These are phyloP conservation scores for Drosophila hydei DNA, from an alignment of 1,140 invertebrate species.

Conservation along the genomic window DNA sequence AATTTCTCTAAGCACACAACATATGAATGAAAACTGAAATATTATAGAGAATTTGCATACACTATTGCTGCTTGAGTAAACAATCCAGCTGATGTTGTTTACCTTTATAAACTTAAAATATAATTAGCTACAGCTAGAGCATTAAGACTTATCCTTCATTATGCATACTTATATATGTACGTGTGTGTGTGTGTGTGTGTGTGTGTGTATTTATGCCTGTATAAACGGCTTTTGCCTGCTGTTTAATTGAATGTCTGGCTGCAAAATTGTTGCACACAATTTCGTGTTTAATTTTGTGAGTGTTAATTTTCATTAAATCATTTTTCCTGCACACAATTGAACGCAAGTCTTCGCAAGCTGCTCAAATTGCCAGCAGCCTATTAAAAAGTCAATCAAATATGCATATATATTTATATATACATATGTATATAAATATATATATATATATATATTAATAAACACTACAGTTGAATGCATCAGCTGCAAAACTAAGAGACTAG, in stretches of 20 bases:
- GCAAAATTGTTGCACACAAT: slow-evolving; percentile 41
- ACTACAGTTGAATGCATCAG: no score
- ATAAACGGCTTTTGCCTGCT: slow-evolving; percentile 7
- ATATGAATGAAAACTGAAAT: slow-evolving; percentile 10
- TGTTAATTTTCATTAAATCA: slow-evolving; percentile 63
- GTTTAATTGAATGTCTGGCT: slow-evolving; percentile 17
- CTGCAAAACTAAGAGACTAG: no score
- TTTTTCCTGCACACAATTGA: slow-evolving; percentile 30
- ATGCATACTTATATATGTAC: background rate
- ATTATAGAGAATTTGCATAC: slow-evolving; percentile 25
- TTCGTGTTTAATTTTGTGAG: slow-evolving; percentile 45
- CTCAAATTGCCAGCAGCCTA: slow-evolving; percentile 37
- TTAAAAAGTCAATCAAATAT: slow-evolving; percentile 70
- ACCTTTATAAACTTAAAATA: slow-evolving; percentile 4
- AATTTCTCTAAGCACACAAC: background rate
- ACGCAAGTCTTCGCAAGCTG: slow-evolving; percentile 17
- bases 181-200: no score
- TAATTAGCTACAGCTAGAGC: slow-evolving; percentile 31
- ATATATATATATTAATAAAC: no score
- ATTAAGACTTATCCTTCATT: background rate
- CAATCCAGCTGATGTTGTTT: slow-evolving; percentile 23
- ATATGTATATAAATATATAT: no score
- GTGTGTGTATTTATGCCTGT: background rate
- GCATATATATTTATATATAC: slow-evolving; percentile 15
- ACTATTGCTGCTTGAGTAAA: slow-evolving; percentile 18